These are phyloP conservation scores for Fregetta grallaria DNA, from an alignment of 2,113 vertebrate genomes.

Conservation along the genomic window DNA sequence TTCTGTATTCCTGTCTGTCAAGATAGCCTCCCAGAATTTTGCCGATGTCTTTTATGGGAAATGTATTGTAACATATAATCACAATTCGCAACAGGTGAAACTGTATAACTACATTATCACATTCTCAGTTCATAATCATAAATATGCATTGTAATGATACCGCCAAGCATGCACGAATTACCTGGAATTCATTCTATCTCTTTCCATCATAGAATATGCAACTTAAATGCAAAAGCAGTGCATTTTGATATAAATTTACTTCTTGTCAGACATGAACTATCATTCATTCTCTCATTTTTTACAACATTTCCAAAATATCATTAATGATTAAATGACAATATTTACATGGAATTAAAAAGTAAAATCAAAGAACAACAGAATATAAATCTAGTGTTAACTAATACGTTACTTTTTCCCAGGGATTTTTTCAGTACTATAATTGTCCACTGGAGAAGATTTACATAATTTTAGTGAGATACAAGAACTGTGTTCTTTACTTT, in stretches of 20 bases:
- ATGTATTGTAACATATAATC: background rate
- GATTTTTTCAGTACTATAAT: background rate
- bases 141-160: background rate
- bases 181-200: conserved; percentile 18
- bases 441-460: background rate
- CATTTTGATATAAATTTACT: background rate
- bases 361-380: background rate
- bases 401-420: background rate
- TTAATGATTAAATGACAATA: background rate
- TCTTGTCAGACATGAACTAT: background rate
- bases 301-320: background rate
- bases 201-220: background rate
- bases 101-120: background rate
- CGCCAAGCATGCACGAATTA: background rate
- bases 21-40: background rate
- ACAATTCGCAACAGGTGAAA: background rate
- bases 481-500: background rate
- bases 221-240: background rate
- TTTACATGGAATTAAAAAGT: background rate
- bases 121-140: background rate
- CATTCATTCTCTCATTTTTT: background rate
- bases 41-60: background rate
- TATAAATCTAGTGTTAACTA: background rate
- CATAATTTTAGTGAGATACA: background rate
- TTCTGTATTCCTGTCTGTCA: background rate